Base-by-base conservation (phyloP, 2,113 vertebrate species). In the Eurystomus gularis region DNA sequence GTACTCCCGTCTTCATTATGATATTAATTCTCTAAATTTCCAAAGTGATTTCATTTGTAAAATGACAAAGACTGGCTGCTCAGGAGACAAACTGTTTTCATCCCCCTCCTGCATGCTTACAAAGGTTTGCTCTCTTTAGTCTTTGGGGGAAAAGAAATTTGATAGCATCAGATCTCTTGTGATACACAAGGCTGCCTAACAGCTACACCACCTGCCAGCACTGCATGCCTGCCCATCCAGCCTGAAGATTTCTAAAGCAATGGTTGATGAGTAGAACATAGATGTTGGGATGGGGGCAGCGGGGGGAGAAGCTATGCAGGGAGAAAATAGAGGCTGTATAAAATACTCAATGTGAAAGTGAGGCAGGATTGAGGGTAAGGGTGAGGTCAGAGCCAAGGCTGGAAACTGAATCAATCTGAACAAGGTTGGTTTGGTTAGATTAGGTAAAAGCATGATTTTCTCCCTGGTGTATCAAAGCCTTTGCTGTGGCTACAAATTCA, bases 11-110 rank as follows among this genome's bases (percentile, higher is more conserved):
- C 99, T 99, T 99, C 99, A 99, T 99, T 99, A 99, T 98, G 99
- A 98, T 99, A 99, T 99, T 99, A 99, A 99, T 99, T 99, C 99
- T 98, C 98, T 98, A 97, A 97, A 98, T 99, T 99, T 99, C 98
- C 98, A 97, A 99, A 99, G 98, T 98, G 98, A 99, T 99, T 99
- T 99, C 98, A 99, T 99, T 99, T 98, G 97, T 99, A 99, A 99
- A 98, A 98, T 99, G 99, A 99, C 98, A 98, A 98, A 98, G 97
- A 97, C 98, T 98, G 97, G 97, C 98, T 98, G 98, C 98, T 98
- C 97, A 97, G 97, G 97, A 98, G 98, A 99, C 98, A 99, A 99
- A 98, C 98, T 98, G 98, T 99, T 99, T 98, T 99, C 98, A 98
- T 98, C 97, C 98, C 97, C 92, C 97, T 98, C 95, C 96, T 97